A percentile compares a stretch with the other conserved stretches of the same genome.
phyloP scores from a whole-genome alignment of 1,140 invertebrate species.

The Daktulosphaira vitifoliae region DNA sequence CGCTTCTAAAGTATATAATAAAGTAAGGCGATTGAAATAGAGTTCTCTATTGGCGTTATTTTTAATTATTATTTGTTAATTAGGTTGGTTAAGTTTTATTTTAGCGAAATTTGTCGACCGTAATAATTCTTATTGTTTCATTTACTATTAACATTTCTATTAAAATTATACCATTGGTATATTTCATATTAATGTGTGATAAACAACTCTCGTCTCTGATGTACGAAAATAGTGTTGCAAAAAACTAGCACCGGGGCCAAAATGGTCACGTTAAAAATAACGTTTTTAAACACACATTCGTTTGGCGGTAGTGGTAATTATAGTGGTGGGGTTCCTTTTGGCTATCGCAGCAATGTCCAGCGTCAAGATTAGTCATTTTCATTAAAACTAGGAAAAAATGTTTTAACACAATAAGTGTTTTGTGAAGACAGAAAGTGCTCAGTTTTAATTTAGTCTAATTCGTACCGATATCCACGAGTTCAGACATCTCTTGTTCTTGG shows the following conservation, averaged over 20 bases:
- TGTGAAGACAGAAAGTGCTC: slow-evolving; percentile 19
- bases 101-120: too few relatives aligned
- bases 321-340: slow-evolving; percentile 18
- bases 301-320: not conserved
- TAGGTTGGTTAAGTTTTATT: too few relatives aligned
- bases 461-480: slow-evolving; percentile 1
- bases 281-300: slow-evolving; percentile 13
- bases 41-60: too few relatives aligned
- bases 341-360: slow-evolving; percentile 26
- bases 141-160: too few relatives aligned
- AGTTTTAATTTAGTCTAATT: slow-evolving; percentile 22
- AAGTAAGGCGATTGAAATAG: too few relatives aligned
- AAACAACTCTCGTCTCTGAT: slow-evolving; percentile 13
- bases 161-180: too few relatives aligned
- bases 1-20: too few relatives aligned
- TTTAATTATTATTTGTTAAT: too few relatives aligned
- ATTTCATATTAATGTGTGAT: slow-evolving; percentile 2
- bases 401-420: not conserved
- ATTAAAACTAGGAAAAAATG: slow-evolving; percentile 2
- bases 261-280: slow-evolving; percentile 30
- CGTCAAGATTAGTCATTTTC: slow-evolving; percentile 26
- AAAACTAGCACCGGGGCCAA: slow-evolving; percentile 15
- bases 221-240: slow-evolving; percentile 29
- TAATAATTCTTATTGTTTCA: too few relatives aligned
- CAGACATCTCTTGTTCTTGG: slow-evolving; percentile 8